These are phyloP conservation scores for Crossaster papposus DNA, from an alignment of 53 echinoderm and acorn worm genomes.

Conservation along the genomic window DNA sequence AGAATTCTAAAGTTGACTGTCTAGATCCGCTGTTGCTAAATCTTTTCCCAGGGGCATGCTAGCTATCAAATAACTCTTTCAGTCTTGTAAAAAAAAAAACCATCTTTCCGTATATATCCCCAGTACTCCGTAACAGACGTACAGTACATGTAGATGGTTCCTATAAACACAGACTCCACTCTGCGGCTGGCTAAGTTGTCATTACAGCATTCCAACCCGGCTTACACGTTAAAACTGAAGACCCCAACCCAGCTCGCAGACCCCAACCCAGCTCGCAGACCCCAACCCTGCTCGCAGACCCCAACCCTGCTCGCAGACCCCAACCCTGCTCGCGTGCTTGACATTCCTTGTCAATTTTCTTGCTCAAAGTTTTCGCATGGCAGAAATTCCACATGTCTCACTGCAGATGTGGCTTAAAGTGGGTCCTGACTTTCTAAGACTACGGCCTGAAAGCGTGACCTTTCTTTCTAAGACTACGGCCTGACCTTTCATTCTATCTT, in stretches of 20 bases:
- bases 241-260: neutral
- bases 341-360: constrained; percentile 39
- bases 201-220: constrained; percentile 1
- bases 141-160: neutral
- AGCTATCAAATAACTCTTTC: too few species aligned
- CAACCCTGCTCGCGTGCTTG: constrained; percentile 12
- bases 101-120: too few species aligned
- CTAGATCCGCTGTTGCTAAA: too few species aligned
- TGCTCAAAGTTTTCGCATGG: constrained; percentile 45
- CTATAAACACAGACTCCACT: neutral
- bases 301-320: neutral
- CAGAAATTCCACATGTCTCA: constrained; percentile 36
- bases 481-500: neutral
- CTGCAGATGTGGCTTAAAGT: constrained; percentile 28
- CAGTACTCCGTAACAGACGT: too few species aligned
- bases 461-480: neutral
- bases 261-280: neutral
- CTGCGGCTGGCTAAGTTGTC: neutral
- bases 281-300: constrained; percentile 16
- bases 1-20: too few species aligned
- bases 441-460: neutral
- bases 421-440: neutral
- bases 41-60: too few species aligned
- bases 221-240: neutral
- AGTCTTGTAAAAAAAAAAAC: too few species aligned